Base-by-base conservation (phyloP, 1,140 invertebrate genomes). In the Eurytemora carolleeae region DNA sequence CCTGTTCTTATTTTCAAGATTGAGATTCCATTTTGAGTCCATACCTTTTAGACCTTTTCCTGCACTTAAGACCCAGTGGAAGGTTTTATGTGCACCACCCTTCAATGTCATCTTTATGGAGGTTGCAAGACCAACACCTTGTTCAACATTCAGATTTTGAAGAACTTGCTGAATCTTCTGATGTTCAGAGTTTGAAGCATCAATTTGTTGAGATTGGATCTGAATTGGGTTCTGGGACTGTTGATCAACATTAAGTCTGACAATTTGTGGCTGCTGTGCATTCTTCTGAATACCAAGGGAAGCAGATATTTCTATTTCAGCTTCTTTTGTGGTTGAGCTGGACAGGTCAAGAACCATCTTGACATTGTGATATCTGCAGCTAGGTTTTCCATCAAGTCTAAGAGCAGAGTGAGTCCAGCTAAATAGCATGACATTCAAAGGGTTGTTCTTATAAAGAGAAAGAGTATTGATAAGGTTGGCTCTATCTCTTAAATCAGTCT, bases 361-460 rank as follows among this genome's bases (percentile, higher is more conserved):
- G 24, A 55, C 58, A 17, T 57, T 24, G 54, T 62, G 60, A n/a
- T 44, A 17, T 16, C 60, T 18, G 52, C 57, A 58, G 12, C 53
- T 56, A 20, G 60, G 53, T 17, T 18, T n/a, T 17, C 24, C 60
- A 16, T 57, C 23, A 16, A n/a, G n/a, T 18, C 18, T 56, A 7
- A 62, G 17, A 18, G 53, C 52, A 25, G 16, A 17, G 20, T 16
- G n/a, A 17, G 54, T 25, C 21, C 52, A 62, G 53, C n/a, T 19
- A 24, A 62, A 62, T 2, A 52, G n/a, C 12, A 62, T 44, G 21
- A 62, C 18, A 18, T 62, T 62, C 7, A 62, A 1, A n/a, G 60
- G 60, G 53, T 62, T 62, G 21, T 57, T 3, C 21, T 62, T 62
- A 24, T 24, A 62, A 1, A 57, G 18, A n/a, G 21, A 20, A 22